Base-by-base conservation (phyloP, 30 jellyfish, hydroid and myxozoan genomes). In the Chrysaora quinquecirrha region DNA sequence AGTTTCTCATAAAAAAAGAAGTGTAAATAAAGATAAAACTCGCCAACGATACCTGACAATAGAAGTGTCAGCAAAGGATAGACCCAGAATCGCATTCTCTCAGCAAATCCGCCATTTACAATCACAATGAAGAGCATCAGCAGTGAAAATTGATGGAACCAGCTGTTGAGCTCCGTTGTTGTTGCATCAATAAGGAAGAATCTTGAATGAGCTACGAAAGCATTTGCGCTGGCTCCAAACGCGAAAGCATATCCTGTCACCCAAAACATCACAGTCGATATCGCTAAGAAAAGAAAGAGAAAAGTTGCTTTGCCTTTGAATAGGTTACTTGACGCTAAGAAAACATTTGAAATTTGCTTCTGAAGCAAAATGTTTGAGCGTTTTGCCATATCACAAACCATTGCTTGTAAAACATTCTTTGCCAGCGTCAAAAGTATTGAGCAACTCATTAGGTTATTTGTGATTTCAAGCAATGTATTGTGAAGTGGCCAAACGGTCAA, bases 191-290 rank as follows among this genome's bases (percentile, higher is more conserved):
- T 80, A 12, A 93, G 87, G 76, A 93, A 93, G 73, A 93, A 93
- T 43, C 90, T 34, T 22, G 84, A 24, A 56, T 87, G 93, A 1
- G 98, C 87, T 63, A 93, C 33, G 87, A 86, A 87, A 35, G 82
- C 74, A 72, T 92, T 87, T 0, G 87, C 71, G 18, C 60, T 1
- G 1, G 80, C 27, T 18, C 97, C 97, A 60, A 80, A 54, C 2
- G 97, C 97, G 61, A 93, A 93, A 23, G 98, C 98, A 50, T 46
- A 93, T 18, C 98, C 98, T 2, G 89, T 67, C 32, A 90, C 94
- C 98, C 98, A 93, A 24, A 71, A 93, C 76, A 84, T 48, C 20
- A 93, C 30, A 30, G 87, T 52, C 4, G 94, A 70, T 18, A 93
- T 80, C 50, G 79, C 98, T 93, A 52, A 12, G 63, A 71, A 22